Evolutionary conservation across 1,140 invertebrate genomes (phyloP).

Genomic region (Drosophila kepulauana): DNA sequence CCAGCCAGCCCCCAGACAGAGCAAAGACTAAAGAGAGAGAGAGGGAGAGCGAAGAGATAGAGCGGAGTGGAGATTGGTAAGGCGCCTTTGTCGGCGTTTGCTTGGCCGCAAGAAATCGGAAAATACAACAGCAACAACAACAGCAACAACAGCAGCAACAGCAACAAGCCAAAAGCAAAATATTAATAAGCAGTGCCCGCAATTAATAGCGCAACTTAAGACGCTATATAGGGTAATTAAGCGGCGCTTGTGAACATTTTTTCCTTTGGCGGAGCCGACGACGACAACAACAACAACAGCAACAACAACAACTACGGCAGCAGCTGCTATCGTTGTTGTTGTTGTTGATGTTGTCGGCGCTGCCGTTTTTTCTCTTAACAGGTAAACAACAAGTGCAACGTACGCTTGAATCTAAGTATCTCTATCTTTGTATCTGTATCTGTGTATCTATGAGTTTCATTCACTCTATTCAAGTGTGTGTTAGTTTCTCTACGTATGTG

Average conservation of each 20-base stretch:
- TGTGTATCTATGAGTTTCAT: conserved; percentile 1
- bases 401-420: conserved; percentile 53
- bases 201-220: conserved; percentile 84
- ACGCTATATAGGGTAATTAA: conserved; percentile 84
- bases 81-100: conserved; percentile 73
- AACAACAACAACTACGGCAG: not conserved
- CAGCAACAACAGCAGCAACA: not conserved
- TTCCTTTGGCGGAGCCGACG: conserved; percentile 75
- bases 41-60: not conserved
- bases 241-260: conserved; percentile 83
- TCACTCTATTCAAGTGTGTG: conserved; percentile 1
- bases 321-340: conserved; percentile 21
- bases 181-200: conserved; percentile 83
- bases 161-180: conserved; percentile 69
- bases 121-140: conserved; percentile 20
- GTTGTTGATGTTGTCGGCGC: conserved; percentile 38
- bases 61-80: not conserved
- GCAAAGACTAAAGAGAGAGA: conserved; percentile 21
- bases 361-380: conserved; percentile 62
- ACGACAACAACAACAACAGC: conserved; percentile 27
- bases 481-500: conserved; percentile 13
- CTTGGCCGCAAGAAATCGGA: conserved; percentile 50
- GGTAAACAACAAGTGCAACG: conserved; percentile 79
- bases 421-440: conserved; percentile 33
- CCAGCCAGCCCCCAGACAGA: conserved; percentile 75